A percentile compares a stretch with the other conserved stretches of the same genome.
These are phyloP conservation scores for Zapornia atra DNA, from an alignment of 2,113 vertebrate species.

Conservation along the genomic window DNA sequence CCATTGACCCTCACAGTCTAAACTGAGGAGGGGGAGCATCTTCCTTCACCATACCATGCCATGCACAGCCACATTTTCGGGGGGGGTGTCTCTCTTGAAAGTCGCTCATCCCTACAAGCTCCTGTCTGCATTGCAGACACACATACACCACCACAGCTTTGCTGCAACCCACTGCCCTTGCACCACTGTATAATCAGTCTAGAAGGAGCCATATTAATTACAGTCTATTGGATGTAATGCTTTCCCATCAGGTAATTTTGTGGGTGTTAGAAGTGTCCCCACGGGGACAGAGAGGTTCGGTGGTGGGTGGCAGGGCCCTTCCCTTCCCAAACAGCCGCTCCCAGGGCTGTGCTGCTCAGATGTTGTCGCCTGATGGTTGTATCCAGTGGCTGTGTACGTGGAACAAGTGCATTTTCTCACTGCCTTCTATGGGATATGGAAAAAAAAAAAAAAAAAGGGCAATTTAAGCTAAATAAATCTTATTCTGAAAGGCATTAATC, in stretches of 20 bases:
- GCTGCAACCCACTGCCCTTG: background rate
- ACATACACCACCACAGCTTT: rapidly evolving
- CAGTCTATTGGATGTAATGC: rapidly evolving
- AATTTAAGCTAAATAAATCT: background rate
- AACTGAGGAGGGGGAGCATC: background rate
- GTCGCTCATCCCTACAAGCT: background rate
- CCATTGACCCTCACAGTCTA: rapidly evolving
- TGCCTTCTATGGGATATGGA: background rate
- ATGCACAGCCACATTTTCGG: background rate
- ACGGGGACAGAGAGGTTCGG: rapidly evolving
- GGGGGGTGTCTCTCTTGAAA: background rate
- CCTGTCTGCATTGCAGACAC: background rate
- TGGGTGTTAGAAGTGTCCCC: background rate
- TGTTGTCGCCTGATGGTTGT: background rate
- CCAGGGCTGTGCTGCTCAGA: background rate
- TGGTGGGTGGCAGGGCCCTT: background rate
- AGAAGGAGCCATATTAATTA: background rate
- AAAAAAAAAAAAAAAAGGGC: background rate
- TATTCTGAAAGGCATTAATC: background rate
- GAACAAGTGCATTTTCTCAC: background rate
- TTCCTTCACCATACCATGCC: background rate
- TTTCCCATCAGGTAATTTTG: background rate
- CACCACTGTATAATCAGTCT: background rate
- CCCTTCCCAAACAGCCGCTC: background rate
- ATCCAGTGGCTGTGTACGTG: background rate